Evolutionary conservation across 1,140 invertebrate species (phyloP).

Genomic region (Caenorhabditis latens): DNA sequence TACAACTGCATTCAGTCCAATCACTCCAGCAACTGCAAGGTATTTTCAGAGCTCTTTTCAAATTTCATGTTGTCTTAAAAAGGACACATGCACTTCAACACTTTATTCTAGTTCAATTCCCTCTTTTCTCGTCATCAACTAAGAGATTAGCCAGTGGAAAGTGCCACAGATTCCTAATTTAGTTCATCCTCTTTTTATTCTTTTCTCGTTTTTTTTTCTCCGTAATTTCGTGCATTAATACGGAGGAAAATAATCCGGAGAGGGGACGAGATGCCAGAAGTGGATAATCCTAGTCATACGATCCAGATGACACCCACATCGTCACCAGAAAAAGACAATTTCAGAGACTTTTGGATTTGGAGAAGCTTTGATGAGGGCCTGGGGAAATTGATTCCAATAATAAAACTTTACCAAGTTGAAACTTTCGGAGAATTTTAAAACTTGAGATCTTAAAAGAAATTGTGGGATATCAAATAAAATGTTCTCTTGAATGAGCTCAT

Average conservation of each 20-base stretch:
- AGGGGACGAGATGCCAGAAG: background rate
- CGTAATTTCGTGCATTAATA: constrained; percentile 28
- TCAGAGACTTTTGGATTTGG: background rate
- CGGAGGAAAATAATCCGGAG: constrained; percentile 24
- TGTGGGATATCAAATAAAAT: too few species aligned
- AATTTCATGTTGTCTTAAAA: background rate
- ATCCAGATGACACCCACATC: constrained; percentile 41
- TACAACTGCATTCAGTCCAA: constrained; percentile 16
- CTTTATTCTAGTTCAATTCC: background rate
- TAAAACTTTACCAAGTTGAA: too few species aligned
- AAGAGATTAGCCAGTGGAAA: background rate
- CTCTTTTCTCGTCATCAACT: background rate
- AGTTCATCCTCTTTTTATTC: constrained; percentile 12
- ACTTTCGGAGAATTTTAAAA: too few species aligned
- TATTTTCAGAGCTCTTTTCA: background rate
- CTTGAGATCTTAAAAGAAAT: too few species aligned
- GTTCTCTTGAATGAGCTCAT: too few species aligned
- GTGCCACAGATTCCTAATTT: constrained; percentile 3
- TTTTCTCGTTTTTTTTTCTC: constrained; percentile 8
- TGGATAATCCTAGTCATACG: constrained; percentile 27
- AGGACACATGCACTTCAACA: background rate
- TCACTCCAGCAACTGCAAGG: constrained; percentile 28
- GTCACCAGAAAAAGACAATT: constrained; percentile 16
- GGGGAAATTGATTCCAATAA: too few species aligned
- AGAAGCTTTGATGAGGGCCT: too few species aligned